Evolutionary conservation across 2,888 invertebrate genomes (phyloP).

Genomic region (Drosophila quinaria): DNA sequence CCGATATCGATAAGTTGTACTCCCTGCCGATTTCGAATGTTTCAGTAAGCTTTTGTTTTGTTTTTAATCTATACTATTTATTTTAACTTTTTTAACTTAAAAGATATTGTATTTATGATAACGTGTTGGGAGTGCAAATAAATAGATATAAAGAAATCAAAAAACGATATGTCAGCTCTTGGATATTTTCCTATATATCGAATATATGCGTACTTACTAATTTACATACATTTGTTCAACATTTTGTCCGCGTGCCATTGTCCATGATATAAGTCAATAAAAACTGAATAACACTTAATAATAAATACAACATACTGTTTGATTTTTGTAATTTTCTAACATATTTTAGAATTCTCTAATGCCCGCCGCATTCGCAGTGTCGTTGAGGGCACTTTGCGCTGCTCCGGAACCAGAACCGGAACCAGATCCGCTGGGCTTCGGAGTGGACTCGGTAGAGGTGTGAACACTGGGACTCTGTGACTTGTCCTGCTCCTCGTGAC

Average conservation of each 20-base stretch:
- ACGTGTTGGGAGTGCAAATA: not conserved
- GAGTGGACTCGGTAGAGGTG: constrained; percentile 69
- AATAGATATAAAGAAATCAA: not conserved
- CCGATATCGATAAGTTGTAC: not conserved
- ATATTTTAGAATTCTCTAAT: constrained; percentile 56
- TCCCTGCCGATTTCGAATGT: not conserved
- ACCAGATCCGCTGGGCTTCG: constrained; percentile 45
- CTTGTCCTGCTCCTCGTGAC: constrained; percentile 75
- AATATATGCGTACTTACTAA: not conserved
- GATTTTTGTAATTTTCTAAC: not conserved
- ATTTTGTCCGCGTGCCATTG: constrained; percentile 23
- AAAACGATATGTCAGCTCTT: not conserved
- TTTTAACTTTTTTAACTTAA: too few species aligned
- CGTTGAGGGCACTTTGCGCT: constrained; percentile 20
- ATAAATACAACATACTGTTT: constrained; percentile 1
- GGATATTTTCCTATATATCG: not conserved
- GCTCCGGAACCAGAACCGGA: not conserved
- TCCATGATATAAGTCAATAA: constrained; percentile 39
- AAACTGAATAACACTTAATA: constrained; percentile 73
- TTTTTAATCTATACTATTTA: too few species aligned
- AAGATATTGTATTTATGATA: not conserved
- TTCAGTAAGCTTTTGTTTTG: too few species aligned
- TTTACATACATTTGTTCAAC: constrained; percentile 28
- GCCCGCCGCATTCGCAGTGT: constrained; percentile 35
- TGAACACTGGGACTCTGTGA: constrained; percentile 82